Percentiles rank a stretch among this genome's conserved stretches.
phyloP scores from a whole-genome alignment of 2,797 vertebrate species.

The Potorous gilbertii region DNA sequence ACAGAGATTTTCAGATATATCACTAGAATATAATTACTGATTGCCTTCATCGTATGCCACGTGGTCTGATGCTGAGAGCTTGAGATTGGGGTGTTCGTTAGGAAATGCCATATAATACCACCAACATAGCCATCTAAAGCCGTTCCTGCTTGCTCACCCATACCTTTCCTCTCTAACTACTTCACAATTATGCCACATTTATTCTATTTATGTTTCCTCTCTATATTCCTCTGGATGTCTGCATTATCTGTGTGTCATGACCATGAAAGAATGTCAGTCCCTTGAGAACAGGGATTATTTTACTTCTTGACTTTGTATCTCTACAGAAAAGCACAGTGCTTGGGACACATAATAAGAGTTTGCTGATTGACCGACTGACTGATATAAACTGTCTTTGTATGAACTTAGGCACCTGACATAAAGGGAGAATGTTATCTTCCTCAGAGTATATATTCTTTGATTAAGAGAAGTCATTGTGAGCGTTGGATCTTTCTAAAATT shows the following conservation, averaged over 20 bases:
- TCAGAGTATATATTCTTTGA: constrained; percentile 35
- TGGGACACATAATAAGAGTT: not conserved
- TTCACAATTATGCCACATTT: not conserved
- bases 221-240: not conserved
- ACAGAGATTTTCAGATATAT: not conserved
- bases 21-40: not conserved
- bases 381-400: not conserved
- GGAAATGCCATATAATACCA: not conserved
- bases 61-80: not conserved
- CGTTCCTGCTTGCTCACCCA: not conserved
- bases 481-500: constrained; percentile 8
- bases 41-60: not conserved
- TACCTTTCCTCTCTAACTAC: not conserved
- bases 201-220: not conserved
- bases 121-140: not conserved
- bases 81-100: not conserved
- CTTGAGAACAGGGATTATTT: not conserved
- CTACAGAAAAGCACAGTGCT: not conserved
- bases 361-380: not conserved
- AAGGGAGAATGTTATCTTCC: not conserved
- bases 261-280: not conserved
- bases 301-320: not conserved
- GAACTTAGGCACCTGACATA: not conserved
- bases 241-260: not conserved
- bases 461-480: constrained; percentile 26